Conservation (phyloP, 35 echinoderm and acorn worm genomes). For the Amphiura filiformis region DNA sequence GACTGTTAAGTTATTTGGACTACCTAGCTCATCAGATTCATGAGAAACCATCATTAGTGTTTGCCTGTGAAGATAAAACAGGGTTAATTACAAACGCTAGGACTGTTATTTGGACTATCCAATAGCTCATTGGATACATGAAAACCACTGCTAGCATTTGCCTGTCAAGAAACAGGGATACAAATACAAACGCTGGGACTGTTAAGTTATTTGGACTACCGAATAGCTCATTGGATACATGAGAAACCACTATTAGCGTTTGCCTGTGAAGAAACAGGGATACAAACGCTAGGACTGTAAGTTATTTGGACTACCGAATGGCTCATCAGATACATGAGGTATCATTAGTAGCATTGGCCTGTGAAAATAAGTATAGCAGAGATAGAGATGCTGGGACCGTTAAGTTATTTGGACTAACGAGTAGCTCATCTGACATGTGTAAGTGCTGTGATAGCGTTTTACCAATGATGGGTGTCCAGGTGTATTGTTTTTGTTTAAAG, state of each 20-base stretch:
- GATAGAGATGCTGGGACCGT: slow-evolving; percentile 94
- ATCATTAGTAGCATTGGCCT: slow-evolving; percentile 88
- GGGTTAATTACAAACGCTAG: slow-evolving; percentile 87
- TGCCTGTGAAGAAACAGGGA: slow-evolving; percentile 85
- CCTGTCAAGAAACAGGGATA: slow-evolving; percentile 96
- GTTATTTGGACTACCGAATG: slow-evolving; percentile 88
- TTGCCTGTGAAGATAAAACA: slow-evolving; percentile 92
- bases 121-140: slow-evolving; percentile 52
- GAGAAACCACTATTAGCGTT: slow-evolving; percentile 73
- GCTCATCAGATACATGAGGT: slow-evolving; percentile 36
- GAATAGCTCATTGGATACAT: slow-evolving; percentile 86
- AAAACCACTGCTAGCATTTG: slow-evolving; percentile 87
- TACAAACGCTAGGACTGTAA: slow-evolving; percentile 83
- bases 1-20: slow-evolving; percentile 89
- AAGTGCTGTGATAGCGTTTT: no score
- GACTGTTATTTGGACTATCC: slow-evolving; percentile 81
- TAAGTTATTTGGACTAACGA: slow-evolving; percentile 93
- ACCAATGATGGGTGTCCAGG: no score
- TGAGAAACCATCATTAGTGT: no score
- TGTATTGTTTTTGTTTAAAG: no score
- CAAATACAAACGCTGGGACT: slow-evolving; percentile 92
- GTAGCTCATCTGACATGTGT: no score
- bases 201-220: slow-evolving; percentile 95
- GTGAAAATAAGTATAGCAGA: slow-evolving; percentile 95
- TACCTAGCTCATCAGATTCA: no score